Percentiles rank a stretch among this genome's conserved stretches.
phyloP scores from a whole-genome alignment of 2,113 vertebrate species.

The Carollia perspicillata region DNA sequence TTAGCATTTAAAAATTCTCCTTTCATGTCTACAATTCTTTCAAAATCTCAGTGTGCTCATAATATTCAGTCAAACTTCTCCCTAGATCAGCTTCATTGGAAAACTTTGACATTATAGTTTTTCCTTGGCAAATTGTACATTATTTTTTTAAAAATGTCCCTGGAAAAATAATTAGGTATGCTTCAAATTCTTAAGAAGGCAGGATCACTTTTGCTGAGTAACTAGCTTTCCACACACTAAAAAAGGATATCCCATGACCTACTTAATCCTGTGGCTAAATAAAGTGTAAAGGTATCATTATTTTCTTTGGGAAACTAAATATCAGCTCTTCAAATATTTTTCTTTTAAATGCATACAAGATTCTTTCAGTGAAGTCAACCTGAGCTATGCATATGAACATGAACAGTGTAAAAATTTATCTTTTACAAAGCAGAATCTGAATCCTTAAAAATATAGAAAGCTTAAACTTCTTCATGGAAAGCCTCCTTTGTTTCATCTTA shows the following conservation, averaged over 20 bases:
- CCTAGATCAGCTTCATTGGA: conserved; percentile 66
- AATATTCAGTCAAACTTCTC: conserved; percentile 66
- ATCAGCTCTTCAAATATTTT: neutral
- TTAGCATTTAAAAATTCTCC: conserved; percentile 42
- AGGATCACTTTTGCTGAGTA: conserved; percentile 65
- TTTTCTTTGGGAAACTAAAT: conserved; percentile 35
- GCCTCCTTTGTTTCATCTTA: conserved; percentile 1
- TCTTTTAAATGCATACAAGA: neutral
- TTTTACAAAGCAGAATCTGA: neutral
- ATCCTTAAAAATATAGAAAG: conserved; percentile 3
- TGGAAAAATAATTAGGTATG: conserved; percentile 60
- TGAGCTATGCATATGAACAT: neutral
- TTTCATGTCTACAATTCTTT: conserved; percentile 50
- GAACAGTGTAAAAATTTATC: neutral
- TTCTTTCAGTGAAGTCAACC: neutral
- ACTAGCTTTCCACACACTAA: conserved; percentile 61
- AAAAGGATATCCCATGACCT: conserved; percentile 45
- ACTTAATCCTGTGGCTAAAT: conserved; percentile 50
- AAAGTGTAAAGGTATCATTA: conserved; percentile 58
- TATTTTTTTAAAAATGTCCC: conserved; percentile 66
- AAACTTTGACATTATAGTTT: conserved; percentile 55
- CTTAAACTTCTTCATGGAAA: conserved; percentile 20
- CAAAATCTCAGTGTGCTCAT: conserved; percentile 55
- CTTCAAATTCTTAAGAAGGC: conserved; percentile 66
- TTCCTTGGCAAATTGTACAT: conserved; percentile 59